Base-by-base conservation (phyloP, 2,888 invertebrate species). In the Drosophila merina region DNA sequence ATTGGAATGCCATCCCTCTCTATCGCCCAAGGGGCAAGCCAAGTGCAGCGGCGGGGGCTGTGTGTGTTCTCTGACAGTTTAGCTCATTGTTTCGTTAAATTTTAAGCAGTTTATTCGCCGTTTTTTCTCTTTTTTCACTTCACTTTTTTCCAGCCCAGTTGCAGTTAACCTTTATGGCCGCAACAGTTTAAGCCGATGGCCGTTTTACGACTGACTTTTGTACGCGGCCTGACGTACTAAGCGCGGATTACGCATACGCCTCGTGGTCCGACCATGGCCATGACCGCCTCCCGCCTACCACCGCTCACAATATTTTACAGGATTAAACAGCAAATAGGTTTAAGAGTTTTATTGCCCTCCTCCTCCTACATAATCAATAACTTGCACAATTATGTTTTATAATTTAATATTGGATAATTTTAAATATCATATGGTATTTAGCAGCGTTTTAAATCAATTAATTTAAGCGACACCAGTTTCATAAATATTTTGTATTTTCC, bases 181-280 rank as follows among this genome's bases (percentile, higher is more conserved):
- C 86, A 82, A 86, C 85, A 84, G 86, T 84, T 86, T 82, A 82
- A 81, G 82, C 87, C 81, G 82, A 82, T 86, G 86, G 76, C 81
- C 86, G 76, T 86, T 82, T 82, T 84, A 84, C 81, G 79, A 60
- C 71, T 84, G 81, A 84, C 86, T 86, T 86, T 81, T 85, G 30
- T 30, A 33, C 59, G 51, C 52, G 52, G 54, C 51, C 55, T 52
- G 62, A 83, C 77, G 83, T 80, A 80, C 84, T 82, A 86, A 82
- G 86, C 86, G 83, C 85, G 81, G 82, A 82, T 86, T 82, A 82
- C 82, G 85, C 82, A 82, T 82, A 86, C 82, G 85, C 70, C 66
- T 64, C 50, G 67, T 74, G 52, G 71, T 58, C 57, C 57, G 64
- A 20, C 28, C 81, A 74, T 40, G 40, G 40, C 14, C 40, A 14